phyloP scores from a whole-genome alignment of 2,113 vertebrate genomes.

The Cathartes aura region DNA sequence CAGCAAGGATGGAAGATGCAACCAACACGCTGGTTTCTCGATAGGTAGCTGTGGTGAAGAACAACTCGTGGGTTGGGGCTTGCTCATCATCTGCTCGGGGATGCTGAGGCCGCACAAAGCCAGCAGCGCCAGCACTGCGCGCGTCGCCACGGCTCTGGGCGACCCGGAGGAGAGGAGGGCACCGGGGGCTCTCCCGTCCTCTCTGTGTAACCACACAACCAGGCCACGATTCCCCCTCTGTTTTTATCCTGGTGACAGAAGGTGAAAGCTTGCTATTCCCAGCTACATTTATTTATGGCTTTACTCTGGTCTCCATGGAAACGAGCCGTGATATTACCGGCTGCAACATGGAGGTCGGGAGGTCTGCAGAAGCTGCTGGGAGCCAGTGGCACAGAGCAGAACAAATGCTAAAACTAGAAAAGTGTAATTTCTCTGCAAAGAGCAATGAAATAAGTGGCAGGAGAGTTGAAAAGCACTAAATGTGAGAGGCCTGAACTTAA shows the following conservation, averaged over 20 bases:
- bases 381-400: background rate
- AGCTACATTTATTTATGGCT: background rate
- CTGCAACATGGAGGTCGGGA: background rate
- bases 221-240: background rate
- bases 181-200: rapidly evolving
- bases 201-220: background rate
- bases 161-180: background rate
- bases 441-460: constrained; percentile 12
- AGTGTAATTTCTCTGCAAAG: background rate
- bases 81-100: background rate
- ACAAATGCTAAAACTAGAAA: background rate
- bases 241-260: background rate
- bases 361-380: background rate
- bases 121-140: background rate
- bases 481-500: constrained; percentile 3
- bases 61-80: background rate
- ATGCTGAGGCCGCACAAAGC: background rate
- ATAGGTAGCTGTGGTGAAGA: background rate
- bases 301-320: constrained; percentile 18
- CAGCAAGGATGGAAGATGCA: background rate
- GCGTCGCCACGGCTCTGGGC: rapidly evolving
- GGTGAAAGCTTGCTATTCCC: background rate
- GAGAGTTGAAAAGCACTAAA: constrained; percentile 16
- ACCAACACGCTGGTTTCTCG: rapidly evolving
- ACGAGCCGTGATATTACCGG: background rate